Conservation (phyloP, 2,797 vertebrate species). For the Apogon talboti region DNA sequence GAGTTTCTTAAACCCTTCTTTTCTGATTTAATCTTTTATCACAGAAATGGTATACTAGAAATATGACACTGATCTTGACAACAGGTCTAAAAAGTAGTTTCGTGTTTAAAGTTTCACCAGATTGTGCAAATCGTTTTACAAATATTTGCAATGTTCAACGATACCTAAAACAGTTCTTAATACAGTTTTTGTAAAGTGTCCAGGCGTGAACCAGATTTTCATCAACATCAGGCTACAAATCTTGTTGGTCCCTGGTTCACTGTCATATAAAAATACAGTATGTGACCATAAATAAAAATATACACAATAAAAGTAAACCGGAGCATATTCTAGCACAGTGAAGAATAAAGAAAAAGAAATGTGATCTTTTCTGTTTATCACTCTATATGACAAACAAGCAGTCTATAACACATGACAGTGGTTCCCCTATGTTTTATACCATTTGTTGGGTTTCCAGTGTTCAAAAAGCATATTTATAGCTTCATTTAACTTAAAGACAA, state of each 20-base stretch:
- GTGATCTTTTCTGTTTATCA: slow-evolving; percentile 32
- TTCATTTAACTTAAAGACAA: slow-evolving; percentile 50
- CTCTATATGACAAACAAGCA: slow-evolving; percentile 44
- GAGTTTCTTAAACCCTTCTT: slow-evolving; percentile 19
- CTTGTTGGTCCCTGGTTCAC: slow-evolving; percentile 7
- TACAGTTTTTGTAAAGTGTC: slow-evolving; percentile 15
- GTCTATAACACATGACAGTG: slow-evolving; percentile 55
- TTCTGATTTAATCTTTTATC: slow-evolving; percentile 4
- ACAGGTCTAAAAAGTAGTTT: not conserved
- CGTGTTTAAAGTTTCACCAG: slow-evolving; percentile 7
- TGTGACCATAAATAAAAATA: slow-evolving; percentile 56
- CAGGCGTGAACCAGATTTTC: slow-evolving; percentile 5
- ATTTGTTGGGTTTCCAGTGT: slow-evolving; percentile 78
- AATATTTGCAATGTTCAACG: slow-evolving; percentile 21
- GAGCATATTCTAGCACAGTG: slow-evolving; percentile 50
- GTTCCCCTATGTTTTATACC: slow-evolving; percentile 37
- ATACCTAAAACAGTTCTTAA: slow-evolving; percentile 10
- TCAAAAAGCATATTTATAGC: slow-evolving; percentile 53
- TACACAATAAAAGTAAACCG: slow-evolving; percentile 30
- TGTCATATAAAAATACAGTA: slow-evolving; percentile 34
- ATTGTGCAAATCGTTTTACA: slow-evolving; percentile 15
- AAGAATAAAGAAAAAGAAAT: slow-evolving; percentile 51
- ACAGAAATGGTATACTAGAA: not conserved
- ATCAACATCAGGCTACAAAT: slow-evolving; percentile 23
- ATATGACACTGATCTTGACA: not conserved